Evolutionary conservation across 64 coral and sea anemone genomes (phyloP), one percentile per base, ranked within the genome.

Genomic region (Pocillopora damicornis): DNA sequence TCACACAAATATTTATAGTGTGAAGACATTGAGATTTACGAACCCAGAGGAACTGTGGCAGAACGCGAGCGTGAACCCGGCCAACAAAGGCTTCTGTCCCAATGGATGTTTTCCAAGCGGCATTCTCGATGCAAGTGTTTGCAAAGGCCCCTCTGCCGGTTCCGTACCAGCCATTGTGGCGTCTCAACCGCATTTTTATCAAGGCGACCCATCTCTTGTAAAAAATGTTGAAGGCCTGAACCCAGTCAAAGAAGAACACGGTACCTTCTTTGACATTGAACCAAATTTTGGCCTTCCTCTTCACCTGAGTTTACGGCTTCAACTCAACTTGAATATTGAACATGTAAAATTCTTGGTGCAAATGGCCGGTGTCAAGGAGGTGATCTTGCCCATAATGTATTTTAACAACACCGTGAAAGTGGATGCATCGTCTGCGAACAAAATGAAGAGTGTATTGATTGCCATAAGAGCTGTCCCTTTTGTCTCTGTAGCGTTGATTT

Each of bases 121-220:
- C 2, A 91, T 98, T 60, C 86, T 98, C 5, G 79, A 88, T 26
- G 90, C 86, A 13, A 88, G 86, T 58, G 86, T 88, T 88, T 88
- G 86, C 76, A 77, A 63, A 78, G 23, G 76, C 73, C 61, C 86
- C 26, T 59, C 75, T 13, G 34, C 61, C 45, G 15, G 42, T 51
- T 51, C 72, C 61, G 75, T 75, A 1, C 73, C 73, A 61, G 74
- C 59, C 4, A 90, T 98, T 45, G 77, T 98, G 17, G 81, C 93
- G 8, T 98, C 95, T 15, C 75, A 89, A 60, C 95, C 95, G 23
- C 95, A 98, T 73, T 98, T 98, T 74, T 91, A 93, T 68, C 88
- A 88, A 34, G 95, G 95, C 1, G 95, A 93, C 86, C 91, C 88
- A 11, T 56, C 58, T 8, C 78, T 98, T 36, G 74, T 89, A 3